Percentiles rank a stretch among this genome's conserved stretches.
phyloP scores from a whole-genome alignment of 2,888 invertebrate species.

The Hemithea aestivaria region DNA sequence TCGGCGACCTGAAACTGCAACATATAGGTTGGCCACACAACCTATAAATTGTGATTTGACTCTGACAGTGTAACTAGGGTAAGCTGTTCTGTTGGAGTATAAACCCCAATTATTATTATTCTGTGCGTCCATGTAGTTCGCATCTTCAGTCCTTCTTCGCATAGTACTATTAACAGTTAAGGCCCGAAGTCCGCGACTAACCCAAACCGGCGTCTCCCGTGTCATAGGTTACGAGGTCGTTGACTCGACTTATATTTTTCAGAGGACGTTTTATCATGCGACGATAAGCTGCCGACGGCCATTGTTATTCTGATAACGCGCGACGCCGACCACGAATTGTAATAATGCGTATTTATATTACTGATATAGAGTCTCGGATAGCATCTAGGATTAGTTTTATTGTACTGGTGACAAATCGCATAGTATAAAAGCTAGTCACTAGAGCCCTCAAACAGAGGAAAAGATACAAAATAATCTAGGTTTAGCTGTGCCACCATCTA shows the following conservation, averaged over 20 bases:
- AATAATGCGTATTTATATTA: conserved; percentile 27
- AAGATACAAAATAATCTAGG: no score
- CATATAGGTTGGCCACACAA: no score
- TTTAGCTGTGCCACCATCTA: no score
- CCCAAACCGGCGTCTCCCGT: conserved; percentile 22
- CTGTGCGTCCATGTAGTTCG: not conserved
- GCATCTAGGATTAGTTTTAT: conserved; percentile 10
- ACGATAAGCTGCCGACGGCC: conserved; percentile 35
- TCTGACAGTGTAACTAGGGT: no score
- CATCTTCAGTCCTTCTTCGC: conserved; percentile 2
- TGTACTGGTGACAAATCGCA: conserved; percentile 1
- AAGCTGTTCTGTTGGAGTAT: no score
- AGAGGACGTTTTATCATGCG: conserved; percentile 39
- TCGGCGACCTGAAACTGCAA: no score
- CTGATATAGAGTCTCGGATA: conserved; percentile 15
- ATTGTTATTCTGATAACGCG: conserved; percentile 38
- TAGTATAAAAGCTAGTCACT: no score
- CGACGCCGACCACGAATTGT: conserved; percentile 26
- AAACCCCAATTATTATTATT: no score
- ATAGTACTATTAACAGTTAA: conserved; percentile 8
- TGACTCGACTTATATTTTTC: conserved; percentile 34
- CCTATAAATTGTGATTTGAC: no score
- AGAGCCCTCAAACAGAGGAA: no score
- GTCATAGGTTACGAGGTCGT: conserved; percentile 37
- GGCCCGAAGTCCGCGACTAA: conserved; percentile 15